Evolutionary conservation across 37 sponge, comb jelly and placozoan species (phyloP).

Genomic region (Theonella swinhoei): DNA sequence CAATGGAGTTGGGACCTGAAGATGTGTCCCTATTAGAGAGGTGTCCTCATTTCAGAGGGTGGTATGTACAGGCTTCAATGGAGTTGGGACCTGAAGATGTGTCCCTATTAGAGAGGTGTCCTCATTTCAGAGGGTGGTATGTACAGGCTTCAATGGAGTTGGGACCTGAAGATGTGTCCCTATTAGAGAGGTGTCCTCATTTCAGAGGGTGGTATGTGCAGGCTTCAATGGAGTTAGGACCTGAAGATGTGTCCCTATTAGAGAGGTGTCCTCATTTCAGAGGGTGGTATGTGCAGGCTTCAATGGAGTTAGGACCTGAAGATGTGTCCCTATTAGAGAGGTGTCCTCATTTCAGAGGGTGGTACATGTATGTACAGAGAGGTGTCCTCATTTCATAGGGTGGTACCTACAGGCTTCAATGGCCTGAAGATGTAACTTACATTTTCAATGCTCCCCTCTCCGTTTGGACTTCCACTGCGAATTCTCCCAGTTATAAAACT

Average conservation of each 20-base stretch:
- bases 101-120: too few relatives aligned
- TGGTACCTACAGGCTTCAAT: background rate
- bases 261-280: background rate
- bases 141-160: conserved; percentile 7
- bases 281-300: background rate
- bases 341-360: background rate
- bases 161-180: background rate
- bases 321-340: too few relatives aligned
- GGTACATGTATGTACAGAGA: background rate
- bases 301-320: background rate
- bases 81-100: background rate
- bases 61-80: background rate
- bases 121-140: background rate
- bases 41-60: background rate
- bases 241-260: background rate
- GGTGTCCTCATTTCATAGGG: background rate
- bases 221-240: background rate
- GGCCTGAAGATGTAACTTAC: conserved; percentile 11
- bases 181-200: too few relatives aligned
- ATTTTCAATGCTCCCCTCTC: background rate
- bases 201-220: background rate
- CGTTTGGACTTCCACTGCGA: background rate
- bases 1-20: background rate
- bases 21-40: too few relatives aligned
- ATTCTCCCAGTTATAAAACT: background rate